A percentile compares a stretch with the other conserved stretches of the same genome.
These are phyloP conservation scores for Apis laboriosa DNA, from an alignment of 1,140 invertebrate species.

Conservation along the genomic window DNA sequence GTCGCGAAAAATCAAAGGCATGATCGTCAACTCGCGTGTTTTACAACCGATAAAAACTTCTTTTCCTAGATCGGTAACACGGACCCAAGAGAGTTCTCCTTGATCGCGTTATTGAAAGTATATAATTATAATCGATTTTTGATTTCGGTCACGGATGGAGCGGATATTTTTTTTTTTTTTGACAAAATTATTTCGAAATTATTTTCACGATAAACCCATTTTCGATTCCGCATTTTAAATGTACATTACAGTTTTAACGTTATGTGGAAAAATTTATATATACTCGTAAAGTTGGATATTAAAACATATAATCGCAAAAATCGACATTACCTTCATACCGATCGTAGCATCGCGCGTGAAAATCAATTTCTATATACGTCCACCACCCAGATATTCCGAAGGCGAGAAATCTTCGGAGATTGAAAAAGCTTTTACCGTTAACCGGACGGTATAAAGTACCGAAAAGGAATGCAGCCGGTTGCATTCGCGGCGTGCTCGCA, in stretches of 20 bases:
- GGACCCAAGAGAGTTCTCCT: neutral
- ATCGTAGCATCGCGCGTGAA: neutral
- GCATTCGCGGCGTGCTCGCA: neutral
- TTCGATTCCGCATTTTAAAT: no score
- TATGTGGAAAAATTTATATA: no score
- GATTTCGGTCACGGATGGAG: no score
- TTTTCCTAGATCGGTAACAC: slow-evolving; percentile 6
- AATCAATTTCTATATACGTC: neutral
- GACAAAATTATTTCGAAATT: no score
- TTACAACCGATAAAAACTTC: slow-evolving; percentile 9
- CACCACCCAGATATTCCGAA: neutral
- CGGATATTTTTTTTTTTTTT: no score
- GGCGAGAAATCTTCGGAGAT: slow-evolving; percentile 4
- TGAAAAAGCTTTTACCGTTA: slow-evolving; percentile 30
- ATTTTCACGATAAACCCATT: no score
- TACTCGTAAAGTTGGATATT: no score
- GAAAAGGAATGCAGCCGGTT: slow-evolving; percentile 6
- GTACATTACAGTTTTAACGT: no score
- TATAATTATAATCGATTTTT: no score
- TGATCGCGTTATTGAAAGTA: neutral
- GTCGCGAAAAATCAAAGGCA: neutral
- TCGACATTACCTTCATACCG: no score
- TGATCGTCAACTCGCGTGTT: neutral
- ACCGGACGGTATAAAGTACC: neutral
- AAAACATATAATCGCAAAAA: no score